Percentiles rank a stretch among this genome's conserved stretches.
Conservation (phyloP, 1,140 invertebrate genomes). For the fruit fly (Drosophila melanogaster) region DNA sequence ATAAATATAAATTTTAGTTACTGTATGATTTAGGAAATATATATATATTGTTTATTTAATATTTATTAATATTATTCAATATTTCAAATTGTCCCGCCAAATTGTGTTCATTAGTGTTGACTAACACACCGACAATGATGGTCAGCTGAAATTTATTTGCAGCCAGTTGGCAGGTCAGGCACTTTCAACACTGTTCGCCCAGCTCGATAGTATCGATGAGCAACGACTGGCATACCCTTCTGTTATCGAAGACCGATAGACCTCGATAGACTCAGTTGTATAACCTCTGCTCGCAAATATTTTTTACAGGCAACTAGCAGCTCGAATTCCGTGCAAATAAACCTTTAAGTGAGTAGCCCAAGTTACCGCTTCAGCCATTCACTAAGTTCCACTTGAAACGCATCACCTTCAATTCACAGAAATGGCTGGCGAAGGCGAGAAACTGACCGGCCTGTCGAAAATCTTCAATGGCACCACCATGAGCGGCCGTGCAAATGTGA, state of each 20-base stretch:
- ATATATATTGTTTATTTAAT: too few relatives aligned
- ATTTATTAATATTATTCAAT: too few relatives aligned
- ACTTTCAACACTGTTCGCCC: too few relatives aligned
- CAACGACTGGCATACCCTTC: not conserved
- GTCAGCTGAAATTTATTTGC: too few relatives aligned
- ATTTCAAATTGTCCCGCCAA: too few relatives aligned
- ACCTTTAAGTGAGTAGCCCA: conserved; percentile 39
- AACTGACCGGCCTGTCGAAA: conserved; percentile 87
- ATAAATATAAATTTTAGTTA: too few relatives aligned
- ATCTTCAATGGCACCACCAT: conserved; percentile 88
- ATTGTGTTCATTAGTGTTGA: too few relatives aligned
- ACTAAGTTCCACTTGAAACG: not conserved
- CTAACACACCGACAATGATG: too few relatives aligned
- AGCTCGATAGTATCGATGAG: not conserved
- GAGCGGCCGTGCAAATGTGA: conserved; percentile 88
- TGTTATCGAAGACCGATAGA: not conserved
- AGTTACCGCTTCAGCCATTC: too few relatives aligned
- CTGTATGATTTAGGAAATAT: too few relatives aligned
- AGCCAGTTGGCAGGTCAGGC: not conserved
- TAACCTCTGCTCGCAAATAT: conserved; percentile 62
- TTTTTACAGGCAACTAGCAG: conserved; percentile 47
- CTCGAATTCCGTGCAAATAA: conserved; percentile 40
- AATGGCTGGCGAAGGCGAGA: conserved; percentile 89
- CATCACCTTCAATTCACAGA: conserved; percentile 17
- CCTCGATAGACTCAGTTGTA: conserved; percentile 45